Evolutionary conservation across 2,888 invertebrate species (phyloP).

Genomic region (Harpalus rufipes): DNA sequence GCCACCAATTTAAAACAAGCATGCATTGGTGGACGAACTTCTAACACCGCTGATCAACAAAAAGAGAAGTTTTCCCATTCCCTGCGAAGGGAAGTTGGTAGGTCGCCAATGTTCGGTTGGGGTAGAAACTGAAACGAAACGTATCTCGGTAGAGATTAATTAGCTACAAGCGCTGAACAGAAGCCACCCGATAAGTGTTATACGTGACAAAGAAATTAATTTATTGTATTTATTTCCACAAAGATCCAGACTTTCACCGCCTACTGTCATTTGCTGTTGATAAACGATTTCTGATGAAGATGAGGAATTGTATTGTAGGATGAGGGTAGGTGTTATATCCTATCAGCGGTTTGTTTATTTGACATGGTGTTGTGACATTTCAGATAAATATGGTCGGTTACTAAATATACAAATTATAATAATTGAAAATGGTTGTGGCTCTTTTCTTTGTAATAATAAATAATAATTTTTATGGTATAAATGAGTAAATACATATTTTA

Average conservation of each 20-base stretch:
- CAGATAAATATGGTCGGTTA: no score
- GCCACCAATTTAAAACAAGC: slow-evolving; percentile 31
- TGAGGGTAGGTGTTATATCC: not conserved
- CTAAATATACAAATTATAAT: no score
- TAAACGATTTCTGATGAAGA: slow-evolving; percentile 1
- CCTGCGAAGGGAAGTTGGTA: slow-evolving; percentile 26
- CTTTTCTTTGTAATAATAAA: no score
- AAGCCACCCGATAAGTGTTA: slow-evolving; percentile 61
- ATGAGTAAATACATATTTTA: no score
- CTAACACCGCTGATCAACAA: slow-evolving; percentile 49
- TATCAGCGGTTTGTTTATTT: no score
- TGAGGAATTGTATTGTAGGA: slow-evolving; percentile 16
- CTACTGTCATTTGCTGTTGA: slow-evolving; percentile 13
- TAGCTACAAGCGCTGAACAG: slow-evolving; percentile 61
- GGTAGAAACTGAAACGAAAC: slow-evolving; percentile 17
- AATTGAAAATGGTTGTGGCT: no score
- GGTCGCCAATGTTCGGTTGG: slow-evolving; percentile 1
- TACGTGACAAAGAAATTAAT: slow-evolving; percentile 59
- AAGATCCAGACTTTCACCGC: slow-evolving; percentile 34
- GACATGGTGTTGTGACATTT: no score
- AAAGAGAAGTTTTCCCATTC: slow-evolving; percentile 43
- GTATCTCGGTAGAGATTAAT: slow-evolving; percentile 62
- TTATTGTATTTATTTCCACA: slow-evolving; percentile 45
- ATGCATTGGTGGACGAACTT: slow-evolving; percentile 39
- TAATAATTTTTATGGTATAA: no score